Percentiles rank a stretch among this genome's conserved stretches.
These are phyloP conservation scores for Zygogramma bicolorata DNA, from an alignment of 2,888 invertebrate genomes.

Conservation along the genomic window DNA sequence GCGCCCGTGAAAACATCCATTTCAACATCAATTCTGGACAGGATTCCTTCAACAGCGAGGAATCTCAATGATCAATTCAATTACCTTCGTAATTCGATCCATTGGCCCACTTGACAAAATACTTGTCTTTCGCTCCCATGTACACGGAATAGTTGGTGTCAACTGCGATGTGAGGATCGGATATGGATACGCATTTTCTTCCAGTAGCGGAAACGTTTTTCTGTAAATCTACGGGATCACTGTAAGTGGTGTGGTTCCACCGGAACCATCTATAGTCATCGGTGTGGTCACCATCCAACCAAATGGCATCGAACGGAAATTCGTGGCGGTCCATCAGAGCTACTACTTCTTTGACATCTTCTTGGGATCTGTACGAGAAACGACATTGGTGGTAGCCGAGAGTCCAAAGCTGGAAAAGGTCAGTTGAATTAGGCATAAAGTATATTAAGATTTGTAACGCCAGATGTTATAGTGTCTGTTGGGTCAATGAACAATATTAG, in stretches of 20 bases:
- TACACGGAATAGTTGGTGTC: slow-evolving; percentile 89
- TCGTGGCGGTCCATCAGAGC: slow-evolving; percentile 88
- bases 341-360: slow-evolving; percentile 85
- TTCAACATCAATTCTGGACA: neutral
- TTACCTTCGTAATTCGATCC: slow-evolving; percentile 40
- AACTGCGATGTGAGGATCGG: slow-evolving; percentile 97
- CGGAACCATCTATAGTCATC: slow-evolving; percentile 94
- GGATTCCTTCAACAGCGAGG: neutral
- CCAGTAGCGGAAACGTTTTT: slow-evolving; percentile 87
- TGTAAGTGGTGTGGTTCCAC: slow-evolving; percentile 92
- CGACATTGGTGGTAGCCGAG: slow-evolving; percentile 48
- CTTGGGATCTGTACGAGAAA: slow-evolving; percentile 81
- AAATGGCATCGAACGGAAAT: slow-evolving; percentile 93
- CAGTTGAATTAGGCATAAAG: neutral
- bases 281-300: slow-evolving; percentile 99
- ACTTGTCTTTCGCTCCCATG: slow-evolving; percentile 76
- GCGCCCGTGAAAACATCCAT: no score
- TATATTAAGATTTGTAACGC: neutral
- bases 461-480: no score
- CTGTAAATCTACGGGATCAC: slow-evolving; percentile 77
- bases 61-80: neutral
- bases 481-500: no score
- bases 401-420: slow-evolving; percentile 38
- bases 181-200: slow-evolving; percentile 90
- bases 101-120: slow-evolving; percentile 39